Percentiles rank a stretch among this genome's conserved stretches.
Evolutionary conservation across 2,113 vertebrate species (phyloP).

Genomic region (chimpanzee (Pan troglodytes)): NHGRI_mPanTro3-v2.1_pri NC_072402.2:30310501-30311000

Average conservation of each 20-base stretch:
- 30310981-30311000: neutral
- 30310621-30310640: neutral
- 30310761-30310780: neutral
- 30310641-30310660: neutral
- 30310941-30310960: neutral
- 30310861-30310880: neutral
- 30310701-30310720: neutral
- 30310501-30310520: too few species aligned
- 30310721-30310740: too few species aligned
- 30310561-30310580: neutral
- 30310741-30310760: neutral
- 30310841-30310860: neutral
- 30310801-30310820: neutral
- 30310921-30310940: neutral
- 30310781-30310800: neutral
- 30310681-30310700: neutral
- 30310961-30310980: neutral
- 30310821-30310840: neutral
- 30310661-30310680: neutral
- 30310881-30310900: neutral
- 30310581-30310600: neutral
- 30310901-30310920: neutral
- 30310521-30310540: too few species aligned
- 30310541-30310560: neutral
- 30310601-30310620: neutral